Conservation (phyloP, 2,113 vertebrate genomes). For the Nanorana parkeri region DNA sequence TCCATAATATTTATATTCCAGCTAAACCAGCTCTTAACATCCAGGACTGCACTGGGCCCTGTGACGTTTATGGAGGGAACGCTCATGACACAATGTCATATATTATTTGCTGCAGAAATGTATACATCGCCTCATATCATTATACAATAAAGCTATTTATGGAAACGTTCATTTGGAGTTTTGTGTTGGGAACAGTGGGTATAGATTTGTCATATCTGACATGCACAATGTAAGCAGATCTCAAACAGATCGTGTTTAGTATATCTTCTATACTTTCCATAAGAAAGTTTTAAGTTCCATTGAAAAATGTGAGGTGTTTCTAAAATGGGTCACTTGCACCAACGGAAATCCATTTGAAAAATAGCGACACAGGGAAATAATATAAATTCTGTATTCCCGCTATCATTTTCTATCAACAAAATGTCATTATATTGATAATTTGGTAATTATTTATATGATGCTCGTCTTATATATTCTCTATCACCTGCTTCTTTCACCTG, state of each 20-base stretch:
- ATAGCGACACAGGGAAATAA: no score
- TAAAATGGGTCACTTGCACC: no score
- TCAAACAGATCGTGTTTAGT: slow-evolving; percentile 3
- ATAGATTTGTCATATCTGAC: slow-evolving; percentile 32
- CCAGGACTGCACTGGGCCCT: background rate
- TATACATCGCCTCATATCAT: slow-evolving; percentile 22
- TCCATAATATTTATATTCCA: slow-evolving; percentile 46
- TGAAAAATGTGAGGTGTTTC: no score
- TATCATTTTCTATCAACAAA: no score
- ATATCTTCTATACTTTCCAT: background rate
- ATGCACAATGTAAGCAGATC: slow-evolving; percentile 18
- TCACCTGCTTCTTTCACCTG: no score
- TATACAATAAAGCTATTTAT: slow-evolving; percentile 45
- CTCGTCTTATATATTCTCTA: no score
- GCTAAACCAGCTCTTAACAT: slow-evolving; percentile 32
- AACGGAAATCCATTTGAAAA: no score
- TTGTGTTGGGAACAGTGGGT: background rate
- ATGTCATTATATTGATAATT: no score
- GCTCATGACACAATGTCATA: slow-evolving; percentile 16
- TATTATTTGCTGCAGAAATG: slow-evolving; percentile 29
- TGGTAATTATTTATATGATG: no score
- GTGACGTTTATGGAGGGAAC: slow-evolving; percentile 32
- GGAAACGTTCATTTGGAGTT: slow-evolving; percentile 29
- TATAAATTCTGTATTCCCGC: no score
- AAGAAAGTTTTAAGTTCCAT: no score